Percentiles rank a stretch among this genome's conserved stretches.
Conservation (phyloP, 2,797 vertebrate species). For the Momotus momota region DNA sequence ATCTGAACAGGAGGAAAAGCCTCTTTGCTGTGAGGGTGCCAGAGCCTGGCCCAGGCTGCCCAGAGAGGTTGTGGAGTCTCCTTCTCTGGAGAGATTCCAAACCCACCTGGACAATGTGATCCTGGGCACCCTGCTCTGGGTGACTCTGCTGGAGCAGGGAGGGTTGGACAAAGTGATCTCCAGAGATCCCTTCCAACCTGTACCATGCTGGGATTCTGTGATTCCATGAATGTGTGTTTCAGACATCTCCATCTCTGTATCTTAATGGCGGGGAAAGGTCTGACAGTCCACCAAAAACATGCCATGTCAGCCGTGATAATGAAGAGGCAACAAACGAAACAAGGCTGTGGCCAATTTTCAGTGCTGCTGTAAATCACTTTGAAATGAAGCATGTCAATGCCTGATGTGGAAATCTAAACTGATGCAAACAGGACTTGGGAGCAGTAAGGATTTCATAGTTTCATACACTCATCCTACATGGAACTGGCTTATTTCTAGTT, state of each 20-base stretch:
- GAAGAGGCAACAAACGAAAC: background rate
- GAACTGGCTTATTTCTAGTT: conserved; percentile 1
- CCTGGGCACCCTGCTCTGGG: background rate
- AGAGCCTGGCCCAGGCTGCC: background rate
- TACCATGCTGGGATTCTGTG: background rate
- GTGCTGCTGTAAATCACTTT: background rate
- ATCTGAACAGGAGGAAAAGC: background rate
- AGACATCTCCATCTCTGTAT: background rate
- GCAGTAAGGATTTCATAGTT: background rate
- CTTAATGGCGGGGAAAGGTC: background rate
- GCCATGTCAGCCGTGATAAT: background rate
- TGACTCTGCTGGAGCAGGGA: background rate
- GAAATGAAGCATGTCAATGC: background rate
- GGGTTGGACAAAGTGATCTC: background rate
- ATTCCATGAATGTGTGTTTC: background rate
- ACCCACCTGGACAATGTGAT: background rate
- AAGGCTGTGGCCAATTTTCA: background rate
- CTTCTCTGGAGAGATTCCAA: background rate
- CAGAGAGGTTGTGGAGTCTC: background rate
- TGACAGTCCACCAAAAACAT: background rate
- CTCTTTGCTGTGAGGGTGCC: background rate
- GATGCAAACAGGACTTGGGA: background rate
- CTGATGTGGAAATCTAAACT: background rate
- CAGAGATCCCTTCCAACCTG: background rate
- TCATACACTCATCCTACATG: background rate